Evolutionary conservation across 2,797 vertebrate species (phyloP), one percentile per base, ranked within the genome.

Genomic region (Crocodylus rhombifer): DNA sequence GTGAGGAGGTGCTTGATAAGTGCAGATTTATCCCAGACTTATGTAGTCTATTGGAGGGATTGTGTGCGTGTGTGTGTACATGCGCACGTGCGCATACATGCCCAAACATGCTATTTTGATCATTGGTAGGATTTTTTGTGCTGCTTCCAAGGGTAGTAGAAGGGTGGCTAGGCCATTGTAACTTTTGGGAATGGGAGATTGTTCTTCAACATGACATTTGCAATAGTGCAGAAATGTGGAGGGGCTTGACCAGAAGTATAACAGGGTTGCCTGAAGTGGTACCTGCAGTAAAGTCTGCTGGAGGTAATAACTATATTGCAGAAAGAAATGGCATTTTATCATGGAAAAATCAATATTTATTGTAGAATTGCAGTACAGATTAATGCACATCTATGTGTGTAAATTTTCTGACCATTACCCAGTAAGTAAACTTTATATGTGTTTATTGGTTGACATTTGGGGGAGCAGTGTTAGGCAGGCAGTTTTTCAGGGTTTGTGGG

Each of bases 1-100:
- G 25, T 87, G 86, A 84, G 76, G 91, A 94, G 76, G 57, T 91
- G 77, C 82, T 65, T 83, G 77, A 82, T 90, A 93, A 69, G 83
- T 82, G 75, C 61, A 87, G 89, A 42, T 73, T 73, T 73, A 51
- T 73, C 33, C 3, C 69, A 73, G 20, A 21, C 57, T 88, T 93
- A 65, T 94, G 75, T 55, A 81, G 20, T 91, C 23, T 89, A 28
- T 90, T 88, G 36, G 12, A 55, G 86, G 84, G 17, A 23, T 94
- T 16, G 51, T 93, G 8, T 15, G 33, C 42, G 21, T 69, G 5
- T 25, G 42, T 51, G 42, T 11, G 42, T 51, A 8, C 9, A 6
- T 42, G 42, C 10, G 42, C 42, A 9, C 42, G 10, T 10, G 42
- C 42, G 33, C 16, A 9, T 51, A 25, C 23, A 25, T 14, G 21